Percentiles rank a stretch among this genome's conserved stretches.
These are phyloP conservation scores for Hydrochoerus hydrochaeris DNA, from an alignment of 2,113 vertebrate genomes.

Conservation along the genomic window DNA sequence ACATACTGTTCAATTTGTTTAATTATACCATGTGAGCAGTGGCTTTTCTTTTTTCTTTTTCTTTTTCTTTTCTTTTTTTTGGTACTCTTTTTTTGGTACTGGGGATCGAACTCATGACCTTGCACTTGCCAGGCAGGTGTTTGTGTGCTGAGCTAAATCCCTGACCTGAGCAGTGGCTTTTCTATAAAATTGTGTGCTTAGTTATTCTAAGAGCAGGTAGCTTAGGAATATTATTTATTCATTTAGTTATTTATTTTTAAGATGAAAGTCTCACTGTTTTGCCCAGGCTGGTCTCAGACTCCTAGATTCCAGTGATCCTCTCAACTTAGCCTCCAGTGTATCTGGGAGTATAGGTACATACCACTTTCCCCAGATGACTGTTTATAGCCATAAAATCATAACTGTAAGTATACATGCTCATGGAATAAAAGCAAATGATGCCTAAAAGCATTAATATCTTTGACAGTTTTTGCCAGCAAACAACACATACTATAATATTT, in stretches of 20 bases:
- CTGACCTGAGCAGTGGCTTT: conserved; percentile 7
- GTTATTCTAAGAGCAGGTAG: conserved; percentile 39
- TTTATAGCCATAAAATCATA: conserved; percentile 11
- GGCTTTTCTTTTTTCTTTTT: conserved; percentile 13
- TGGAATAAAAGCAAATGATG: background rate
- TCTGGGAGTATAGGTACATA: background rate
- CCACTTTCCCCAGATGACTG: background rate
- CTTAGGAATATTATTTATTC: background rate
- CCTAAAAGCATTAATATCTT: conserved; percentile 22
- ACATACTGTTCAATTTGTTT: background rate
- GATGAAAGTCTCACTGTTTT: background rate
- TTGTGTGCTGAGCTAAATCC: no score
- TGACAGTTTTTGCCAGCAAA: background rate
- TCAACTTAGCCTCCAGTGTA: background rate
- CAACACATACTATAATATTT: background rate
- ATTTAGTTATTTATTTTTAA: background rate
- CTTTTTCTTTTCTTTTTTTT: no score
- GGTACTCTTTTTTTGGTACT: no score
- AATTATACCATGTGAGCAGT: background rate
- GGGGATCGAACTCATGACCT: no score
- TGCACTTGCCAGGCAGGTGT: no score
- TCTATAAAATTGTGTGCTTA: background rate
- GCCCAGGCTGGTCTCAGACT: background rate
- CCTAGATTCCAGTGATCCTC: background rate
- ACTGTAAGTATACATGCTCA: background rate